Evolutionary conservation across 53 echinoderm and acorn worm species (phyloP).

Genomic region (Patiria pectinifera): DNA sequence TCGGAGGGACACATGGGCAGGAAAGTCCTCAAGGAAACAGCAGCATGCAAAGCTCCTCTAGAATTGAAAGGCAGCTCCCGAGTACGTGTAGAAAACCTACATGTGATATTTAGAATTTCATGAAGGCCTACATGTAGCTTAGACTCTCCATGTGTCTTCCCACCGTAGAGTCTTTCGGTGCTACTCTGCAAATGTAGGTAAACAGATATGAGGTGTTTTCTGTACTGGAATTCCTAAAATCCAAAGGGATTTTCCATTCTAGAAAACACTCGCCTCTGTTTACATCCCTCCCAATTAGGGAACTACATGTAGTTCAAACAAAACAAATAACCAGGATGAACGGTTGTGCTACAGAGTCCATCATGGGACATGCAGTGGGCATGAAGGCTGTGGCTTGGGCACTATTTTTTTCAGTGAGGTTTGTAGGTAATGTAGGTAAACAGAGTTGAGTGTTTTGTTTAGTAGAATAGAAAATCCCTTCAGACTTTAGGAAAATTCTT

Average conservation of each 20-base stretch:
- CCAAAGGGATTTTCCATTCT: no score
- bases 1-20: no score
- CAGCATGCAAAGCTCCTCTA: neutral
- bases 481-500: neutral
- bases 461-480: no score
- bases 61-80: neutral
- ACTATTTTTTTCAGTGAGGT: no score
- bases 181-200: conserved; percentile 9
- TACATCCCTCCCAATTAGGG: neutral
- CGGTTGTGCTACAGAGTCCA: no score
- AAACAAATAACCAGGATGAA: neutral
- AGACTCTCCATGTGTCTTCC: neutral
- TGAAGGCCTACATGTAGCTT: neutral
- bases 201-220: no score
- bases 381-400: no score
- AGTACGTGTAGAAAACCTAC: neutral
- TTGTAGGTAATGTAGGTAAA: conserved; percentile 11
- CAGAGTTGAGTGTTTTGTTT: neutral
- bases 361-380: no score
- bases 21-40: neutral
- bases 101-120: neutral
- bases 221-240: no score
- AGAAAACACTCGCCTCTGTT: conserved; percentile 8
- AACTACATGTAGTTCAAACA: neutral
- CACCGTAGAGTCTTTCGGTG: no score